Base-by-base conservation (phyloP, 2,888 invertebrate species). In the Pterostichus niger region DNA sequence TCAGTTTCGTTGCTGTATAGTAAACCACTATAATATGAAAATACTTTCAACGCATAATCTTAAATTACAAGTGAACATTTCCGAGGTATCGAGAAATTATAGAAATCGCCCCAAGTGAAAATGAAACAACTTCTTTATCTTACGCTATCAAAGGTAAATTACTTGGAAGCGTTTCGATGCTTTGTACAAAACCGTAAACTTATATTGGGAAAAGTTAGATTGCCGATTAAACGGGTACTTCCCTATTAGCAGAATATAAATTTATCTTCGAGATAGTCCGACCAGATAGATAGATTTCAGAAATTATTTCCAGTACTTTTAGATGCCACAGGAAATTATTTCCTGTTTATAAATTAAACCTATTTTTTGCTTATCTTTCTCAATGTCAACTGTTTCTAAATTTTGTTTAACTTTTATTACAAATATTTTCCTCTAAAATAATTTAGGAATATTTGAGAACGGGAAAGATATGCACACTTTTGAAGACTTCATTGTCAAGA, bases 101-200 rank as follows among this genome's bases (percentile, higher is more conserved):
- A 78, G 61, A 61, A 64, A 77, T 31, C 78, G 78, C 78, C 78
- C 24, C 31, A 44, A 78, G 78, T 61, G 78, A 78, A 78, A 78
- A 78, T 78, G 78, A 78, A 78, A 61, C 78, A 78, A 78, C 78
- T 78, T 78, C 78, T 78, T 78, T 78, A 78, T 78, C 78, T 78
- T 78, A 10, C 13, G 61, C 61, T 76, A 77, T 77, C 76, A 54
- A 77, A 77, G 78, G 64, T 78, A 78, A 78, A 78, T 78, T 78
- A 78, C 78, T 78, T 78, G 78, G 78, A 78, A 78, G 64, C 52
- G 24, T 52, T 46, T 31, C 40, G 71, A 71, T 24, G 71, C 71
- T 61, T 78, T 78, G 78, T 78, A 61, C 78, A 78, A 78, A 78
- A 78, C 61, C 64, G 61, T 78, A 61, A 78, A 78, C 78, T 78